Evolutionary conservation across 1,140 invertebrate genomes (phyloP), one percentile per base, ranked within the genome.

Genomic region (Anoplophora glabripennis): DNA sequence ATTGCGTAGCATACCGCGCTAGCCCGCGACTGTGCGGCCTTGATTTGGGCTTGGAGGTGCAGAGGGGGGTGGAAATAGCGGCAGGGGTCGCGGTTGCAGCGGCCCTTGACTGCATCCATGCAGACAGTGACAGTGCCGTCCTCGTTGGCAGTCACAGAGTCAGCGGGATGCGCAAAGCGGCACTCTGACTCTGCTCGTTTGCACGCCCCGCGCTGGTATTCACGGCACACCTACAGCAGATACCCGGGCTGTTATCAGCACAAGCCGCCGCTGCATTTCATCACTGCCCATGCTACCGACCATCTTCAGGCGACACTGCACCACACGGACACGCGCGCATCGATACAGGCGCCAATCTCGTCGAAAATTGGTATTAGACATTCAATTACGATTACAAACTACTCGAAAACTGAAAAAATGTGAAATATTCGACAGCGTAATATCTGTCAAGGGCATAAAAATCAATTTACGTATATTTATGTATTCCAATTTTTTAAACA

Each of bases 21-120:
- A 85, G 88, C 90, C 87, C 90, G 92, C 86, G 89, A 88, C 88
- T 91, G 89, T 88, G 91, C 85, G 78, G 87, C 92, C 89, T 96
- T 96, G 88, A 96, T 93, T 90, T 95, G 93, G 85, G 92, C 92
- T 90, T 95, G 92, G 82, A 97, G 92, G 90, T 97, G 93, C 86
- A 93, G 87, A 86, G 91, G 90, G 85, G 92, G 92, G 86, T 94
- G 92, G 87, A 93, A 94, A 91, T 94, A 94, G 87, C 91, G 90
- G 89, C 92, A 94, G 84, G 90, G 90, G 83, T 93, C 90, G 84
- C 92, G 90, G 86, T 89, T 87, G 87, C 92, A 94, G 85, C 92
- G 89, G 83, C 92, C 91, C 86, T 95, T 96, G 84, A 96, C 89
- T 85, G 92, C 93, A 86, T 96, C 93, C 93, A 96, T 96, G 92